A percentile compares a stretch with the other conserved stretches of the same genome.
Conservation (phyloP, 2,113 vertebrate species). For the Podarcis raffonei region DNA sequence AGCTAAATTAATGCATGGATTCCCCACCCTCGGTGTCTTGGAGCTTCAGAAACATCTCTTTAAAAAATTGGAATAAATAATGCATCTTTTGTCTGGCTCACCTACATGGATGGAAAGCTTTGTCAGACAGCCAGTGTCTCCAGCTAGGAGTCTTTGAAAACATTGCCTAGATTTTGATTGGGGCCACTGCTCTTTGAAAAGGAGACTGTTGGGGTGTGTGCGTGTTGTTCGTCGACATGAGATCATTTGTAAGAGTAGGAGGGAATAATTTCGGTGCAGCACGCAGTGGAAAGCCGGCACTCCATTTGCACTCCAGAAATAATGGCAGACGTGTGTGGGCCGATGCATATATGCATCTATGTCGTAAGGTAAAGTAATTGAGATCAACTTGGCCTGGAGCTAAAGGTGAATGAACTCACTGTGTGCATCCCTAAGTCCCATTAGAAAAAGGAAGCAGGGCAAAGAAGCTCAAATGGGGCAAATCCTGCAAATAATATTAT, state of each 20-base stretch:
- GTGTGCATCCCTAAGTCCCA: background rate
- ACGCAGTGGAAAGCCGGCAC: background rate
- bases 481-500: background rate
- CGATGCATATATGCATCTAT: background rate
- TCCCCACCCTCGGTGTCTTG: background rate
- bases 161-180: background rate
- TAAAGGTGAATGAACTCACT: slow-evolving; percentile 3
- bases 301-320: slow-evolving; percentile 7
- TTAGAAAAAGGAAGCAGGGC: background rate
- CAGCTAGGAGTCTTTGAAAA: background rate
- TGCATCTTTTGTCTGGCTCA: background rate
- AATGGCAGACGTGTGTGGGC: background rate
- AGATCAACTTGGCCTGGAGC: background rate
- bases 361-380: background rate
- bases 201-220: slow-evolving; percentile 8
- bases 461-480: background rate
- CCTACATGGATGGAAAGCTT: background rate
- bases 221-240: slow-evolving; percentile 22
- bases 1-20: background rate
- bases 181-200: background rate
- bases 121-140: background rate
- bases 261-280: background rate
- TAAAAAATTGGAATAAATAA: background rate
- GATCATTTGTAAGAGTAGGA: slow-evolving; percentile 6
- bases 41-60: background rate